phyloP scores from a whole-genome alignment of 2,888 invertebrate species.

The Cryptosula pallasiana region DNA sequence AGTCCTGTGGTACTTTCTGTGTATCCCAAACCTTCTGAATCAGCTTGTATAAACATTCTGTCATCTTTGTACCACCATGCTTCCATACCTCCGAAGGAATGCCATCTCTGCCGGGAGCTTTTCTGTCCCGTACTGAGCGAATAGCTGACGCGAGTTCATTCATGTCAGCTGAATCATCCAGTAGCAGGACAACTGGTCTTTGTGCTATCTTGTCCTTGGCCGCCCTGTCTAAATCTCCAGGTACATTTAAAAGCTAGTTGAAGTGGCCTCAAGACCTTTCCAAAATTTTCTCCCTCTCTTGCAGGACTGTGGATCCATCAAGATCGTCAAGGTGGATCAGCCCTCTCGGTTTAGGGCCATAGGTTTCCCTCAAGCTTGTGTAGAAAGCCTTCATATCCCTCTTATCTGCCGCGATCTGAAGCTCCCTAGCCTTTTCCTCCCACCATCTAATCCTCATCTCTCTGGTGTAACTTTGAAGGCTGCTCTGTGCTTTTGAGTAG shows the following conservation, averaged over 20 bases:
- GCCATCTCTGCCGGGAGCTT: constrained; percentile 27
- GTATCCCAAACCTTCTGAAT: constrained; percentile 16
- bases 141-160: constrained; percentile 14
- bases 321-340: constrained; percentile 26
- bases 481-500: constrained; percentile 15
- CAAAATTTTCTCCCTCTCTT: constrained; percentile 27
- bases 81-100: constrained; percentile 26
- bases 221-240: constrained; percentile 3
- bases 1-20: not conserved
- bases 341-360: constrained; percentile 27
- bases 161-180: constrained; percentile 13
- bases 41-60: not conserved
- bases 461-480: constrained; percentile 2
- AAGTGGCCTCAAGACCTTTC: constrained; percentile 30
- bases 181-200: not conserved
- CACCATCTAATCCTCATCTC: constrained; percentile 1
- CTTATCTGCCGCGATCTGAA: not conserved
- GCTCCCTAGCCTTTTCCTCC: not conserved
- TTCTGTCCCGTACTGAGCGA: constrained; percentile 15
- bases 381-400: constrained; percentile 7
- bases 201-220: constrained; percentile 4
- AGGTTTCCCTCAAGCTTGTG: constrained; percentile 14
- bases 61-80: not conserved
- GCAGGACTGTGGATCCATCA: constrained; percentile 24
- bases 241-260: constrained; percentile 26